Evolutionary conservation across 2,113 vertebrate species (phyloP), one percentile per base, ranked within the genome.

Genomic region (Rhodinocichla rosea): DNA sequence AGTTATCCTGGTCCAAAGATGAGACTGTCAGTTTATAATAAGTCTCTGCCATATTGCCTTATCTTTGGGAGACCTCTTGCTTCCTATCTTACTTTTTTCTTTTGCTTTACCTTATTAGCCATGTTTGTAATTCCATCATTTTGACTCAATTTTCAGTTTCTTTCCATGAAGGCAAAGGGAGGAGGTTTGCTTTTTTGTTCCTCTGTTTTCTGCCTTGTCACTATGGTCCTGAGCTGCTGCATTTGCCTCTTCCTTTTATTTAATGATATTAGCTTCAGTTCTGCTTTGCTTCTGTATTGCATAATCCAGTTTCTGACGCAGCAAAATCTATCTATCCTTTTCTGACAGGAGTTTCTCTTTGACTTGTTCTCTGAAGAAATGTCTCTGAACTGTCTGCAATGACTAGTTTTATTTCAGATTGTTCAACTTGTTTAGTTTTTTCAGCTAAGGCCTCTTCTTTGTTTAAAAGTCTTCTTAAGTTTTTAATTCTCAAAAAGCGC

Each of bases 261-360:
- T 30, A 28, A 37, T 77, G 44, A 44, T 27, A n/a, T 37, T 59
- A 77, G 17, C 50, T 91, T 92, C 82, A 44, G 19, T 81, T 52
- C 73, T 96, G 39, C 73, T 95, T 92, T 83, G 32, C 39, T 79
- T 45, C 55, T 87, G 71, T 50, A 28, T 63, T 75, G 40, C 35
- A 70, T 83, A 85, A 74, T 63, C 47, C 27, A 68, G 60, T 93
- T 85, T 92, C 76, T 86, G 71, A 83, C 67, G 60, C 40, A 90
- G 74, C 57, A 97, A 85, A 60, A 13, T 23, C 26, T 77, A 8
- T 39, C 10, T 73, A 37, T 75, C 44, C 21, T 91, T 93, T 86
- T 63, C 42, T 78, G 37, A 76, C 83, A 80, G 49, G 37, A 75
- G 9, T 76, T 96, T 96, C 82, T 95, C 57, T 94, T 95, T 92